Evolutionary conservation across 2,113 vertebrate species (phyloP).

Genomic region (Calidris pugnax): DNA sequence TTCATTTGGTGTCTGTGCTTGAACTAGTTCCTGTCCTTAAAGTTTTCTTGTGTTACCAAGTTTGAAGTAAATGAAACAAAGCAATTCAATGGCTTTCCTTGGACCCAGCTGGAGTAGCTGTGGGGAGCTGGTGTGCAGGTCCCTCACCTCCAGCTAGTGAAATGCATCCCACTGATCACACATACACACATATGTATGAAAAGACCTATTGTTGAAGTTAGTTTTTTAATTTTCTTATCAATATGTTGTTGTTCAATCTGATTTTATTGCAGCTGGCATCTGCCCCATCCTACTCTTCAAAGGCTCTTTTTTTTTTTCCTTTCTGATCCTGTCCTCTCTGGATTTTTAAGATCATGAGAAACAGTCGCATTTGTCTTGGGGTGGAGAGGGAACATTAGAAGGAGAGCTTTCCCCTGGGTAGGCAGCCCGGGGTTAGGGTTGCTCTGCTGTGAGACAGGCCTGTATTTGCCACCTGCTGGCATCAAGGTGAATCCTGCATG

Average conservation of each 20-base stretch:
- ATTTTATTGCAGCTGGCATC: background rate
- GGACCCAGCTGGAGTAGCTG: background rate
- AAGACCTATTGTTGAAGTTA: rapidly evolving
- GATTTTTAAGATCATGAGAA: background rate
- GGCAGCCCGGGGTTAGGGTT: rapidly evolving
- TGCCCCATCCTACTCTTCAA: rapidly evolving
- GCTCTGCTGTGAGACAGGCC: background rate
- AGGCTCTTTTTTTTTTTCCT: too few species aligned
- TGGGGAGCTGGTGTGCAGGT: background rate
- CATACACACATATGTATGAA: rapidly evolving
- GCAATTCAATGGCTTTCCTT: background rate
- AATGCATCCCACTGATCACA: rapidly evolving
- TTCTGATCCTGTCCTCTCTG: background rate
- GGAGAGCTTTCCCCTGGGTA: rapidly evolving
- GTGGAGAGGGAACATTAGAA: background rate
- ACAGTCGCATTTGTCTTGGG: background rate
- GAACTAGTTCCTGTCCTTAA: too few species aligned
- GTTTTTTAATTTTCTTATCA: background rate
- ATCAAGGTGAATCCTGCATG: background rate
- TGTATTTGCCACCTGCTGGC: too few species aligned
- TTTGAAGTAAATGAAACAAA: background rate
- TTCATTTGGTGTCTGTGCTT: background rate
- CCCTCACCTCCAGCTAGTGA: rapidly evolving
- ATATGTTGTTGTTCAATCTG: rapidly evolving
- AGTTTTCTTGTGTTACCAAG: background rate